These are phyloP conservation scores for Harpagifer antarcticus DNA, from an alignment of 2,797 vertebrate genomes.

Conservation along the genomic window DNA sequence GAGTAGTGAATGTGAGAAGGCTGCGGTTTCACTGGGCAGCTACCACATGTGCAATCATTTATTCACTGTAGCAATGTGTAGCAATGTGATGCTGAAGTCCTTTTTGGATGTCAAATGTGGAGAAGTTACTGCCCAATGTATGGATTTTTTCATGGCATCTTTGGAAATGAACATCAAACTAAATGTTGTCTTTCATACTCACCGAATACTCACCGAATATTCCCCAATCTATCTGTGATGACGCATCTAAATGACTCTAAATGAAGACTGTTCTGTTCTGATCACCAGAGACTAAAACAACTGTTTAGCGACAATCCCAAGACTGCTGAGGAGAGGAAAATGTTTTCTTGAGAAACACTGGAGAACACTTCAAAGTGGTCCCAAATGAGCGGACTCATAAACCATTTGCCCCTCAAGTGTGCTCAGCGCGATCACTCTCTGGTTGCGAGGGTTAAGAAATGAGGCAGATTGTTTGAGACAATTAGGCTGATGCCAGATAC, in stretches of 20 bases:
- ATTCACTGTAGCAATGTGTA: slow-evolving; percentile 25
- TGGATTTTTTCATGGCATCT: slow-evolving; percentile 12
- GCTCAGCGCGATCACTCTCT: slow-evolving; percentile 72
- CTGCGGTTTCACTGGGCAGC: slow-evolving; percentile 24
- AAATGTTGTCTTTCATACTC: slow-evolving; percentile 37
- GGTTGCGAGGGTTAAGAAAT: slow-evolving; percentile 67
- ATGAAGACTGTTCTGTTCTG: slow-evolving; percentile 66
- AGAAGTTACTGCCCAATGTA: neutral
- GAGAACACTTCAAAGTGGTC: slow-evolving; percentile 84
- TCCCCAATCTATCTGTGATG: slow-evolving; percentile 46
- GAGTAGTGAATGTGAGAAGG: slow-evolving; percentile 1
- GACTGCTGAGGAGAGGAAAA: slow-evolving; percentile 48
- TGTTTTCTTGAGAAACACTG: slow-evolving; percentile 71
- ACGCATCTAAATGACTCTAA: slow-evolving; percentile 68
- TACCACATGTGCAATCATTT: slow-evolving; percentile 38
- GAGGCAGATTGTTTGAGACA: slow-evolving; percentile 85
- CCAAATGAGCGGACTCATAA: slow-evolving; percentile 79
- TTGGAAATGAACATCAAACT: slow-evolving; percentile 54
- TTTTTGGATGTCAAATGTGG: slow-evolving; percentile 21
- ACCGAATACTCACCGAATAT: slow-evolving; percentile 45
- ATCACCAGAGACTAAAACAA: slow-evolving; percentile 68
- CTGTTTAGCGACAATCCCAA: slow-evolving; percentile 75
- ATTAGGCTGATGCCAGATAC: slow-evolving; percentile 89
- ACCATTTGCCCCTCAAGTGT: slow-evolving; percentile 79
- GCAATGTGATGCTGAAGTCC: slow-evolving; percentile 6